A percentile compares a stretch with the other conserved stretches of the same genome.
Conservation (phyloP, 2,797 vertebrate genomes). For the Argentina silus region DNA sequence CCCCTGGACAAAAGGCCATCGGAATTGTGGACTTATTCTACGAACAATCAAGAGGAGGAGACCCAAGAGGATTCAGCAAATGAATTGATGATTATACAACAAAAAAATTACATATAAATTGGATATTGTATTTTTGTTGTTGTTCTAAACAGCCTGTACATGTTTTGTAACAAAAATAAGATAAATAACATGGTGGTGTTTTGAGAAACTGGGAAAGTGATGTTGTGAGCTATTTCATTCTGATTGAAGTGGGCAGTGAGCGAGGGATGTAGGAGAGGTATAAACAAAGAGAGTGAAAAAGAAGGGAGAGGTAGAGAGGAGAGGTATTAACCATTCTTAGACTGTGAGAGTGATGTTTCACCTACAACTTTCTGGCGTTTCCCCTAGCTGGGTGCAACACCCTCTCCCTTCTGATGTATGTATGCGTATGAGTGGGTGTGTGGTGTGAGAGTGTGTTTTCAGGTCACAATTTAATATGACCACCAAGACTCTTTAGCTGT, state of each 20-base stretch:
- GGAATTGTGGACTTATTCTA: conserved; percentile 53
- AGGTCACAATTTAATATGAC: not conserved
- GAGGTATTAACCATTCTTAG: not conserved
- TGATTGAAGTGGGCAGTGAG: conserved; percentile 30
- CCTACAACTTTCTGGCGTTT: not conserved
- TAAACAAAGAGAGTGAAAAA: not conserved
- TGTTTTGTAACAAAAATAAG: conserved; percentile 78
- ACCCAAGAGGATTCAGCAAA: conserved; percentile 66
- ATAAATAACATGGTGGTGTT: conserved; percentile 70
- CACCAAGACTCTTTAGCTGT: conserved; percentile 38
- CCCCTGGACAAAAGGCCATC: conserved; percentile 53
- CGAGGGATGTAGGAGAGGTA: not conserved
- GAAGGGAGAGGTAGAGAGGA: conserved; percentile 1
- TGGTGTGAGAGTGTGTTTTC: conserved; percentile 34
- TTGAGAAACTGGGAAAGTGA: conserved; percentile 54
- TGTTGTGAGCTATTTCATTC: conserved; percentile 62
- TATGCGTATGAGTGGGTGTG: conserved; percentile 19
- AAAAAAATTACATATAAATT: conserved; percentile 66
- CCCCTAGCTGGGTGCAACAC: not conserved
- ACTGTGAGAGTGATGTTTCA: not conserved
- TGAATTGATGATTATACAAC: conserved; percentile 65
- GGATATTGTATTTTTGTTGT: conserved; percentile 80
- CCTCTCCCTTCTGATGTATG: conserved; percentile 1
- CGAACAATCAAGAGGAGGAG: conserved; percentile 69
- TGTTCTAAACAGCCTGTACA: conserved; percentile 83